A percentile compares a stretch with the other conserved stretches of the same genome.
Conservation (phyloP, 2,113 vertebrate genomes). For the Macrotus californicus region DNA sequence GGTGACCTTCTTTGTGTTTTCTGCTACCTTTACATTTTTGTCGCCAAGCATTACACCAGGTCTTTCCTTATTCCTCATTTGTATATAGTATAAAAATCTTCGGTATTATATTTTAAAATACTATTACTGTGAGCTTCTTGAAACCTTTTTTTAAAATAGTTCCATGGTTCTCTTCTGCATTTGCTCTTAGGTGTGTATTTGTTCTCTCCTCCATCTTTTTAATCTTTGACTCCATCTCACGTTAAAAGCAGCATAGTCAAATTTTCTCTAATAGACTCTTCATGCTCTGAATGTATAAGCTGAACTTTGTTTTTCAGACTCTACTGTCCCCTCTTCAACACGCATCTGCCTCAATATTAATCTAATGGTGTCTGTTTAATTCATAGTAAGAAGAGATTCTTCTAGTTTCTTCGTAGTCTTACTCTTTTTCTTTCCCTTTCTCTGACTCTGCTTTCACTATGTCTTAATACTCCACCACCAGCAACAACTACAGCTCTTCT, state of each 20-base stretch:
- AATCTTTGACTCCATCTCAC: not conserved
- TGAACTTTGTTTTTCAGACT: not conserved
- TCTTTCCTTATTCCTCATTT: not conserved
- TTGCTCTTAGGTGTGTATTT: not conserved
- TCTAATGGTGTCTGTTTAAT: not conserved
- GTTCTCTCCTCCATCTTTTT: not conserved
- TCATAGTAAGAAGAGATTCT: not conserved
- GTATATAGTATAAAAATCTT: not conserved
- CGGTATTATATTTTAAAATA: not conserved
- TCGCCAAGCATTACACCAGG: not conserved
- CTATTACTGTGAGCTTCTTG: not conserved
- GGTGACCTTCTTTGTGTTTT: not conserved
- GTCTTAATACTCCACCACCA: not conserved
- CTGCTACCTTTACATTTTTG: not conserved
- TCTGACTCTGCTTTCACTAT: not conserved
- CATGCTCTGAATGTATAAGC: not conserved
- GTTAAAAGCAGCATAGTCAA: not conserved
- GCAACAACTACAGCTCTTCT: not conserved
- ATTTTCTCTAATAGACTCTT: constrained; percentile 23
- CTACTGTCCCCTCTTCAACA: not conserved
- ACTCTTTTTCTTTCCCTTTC: not conserved
- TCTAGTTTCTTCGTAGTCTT: not conserved
- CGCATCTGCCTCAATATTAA: not conserved
- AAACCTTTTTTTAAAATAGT: not conserved
- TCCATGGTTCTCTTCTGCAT: not conserved